Percentiles rank a stretch among this genome's conserved stretches.
Evolutionary conservation across 2,888 invertebrate species (phyloP).

Genomic region (Calameuta filiformis): DNA sequence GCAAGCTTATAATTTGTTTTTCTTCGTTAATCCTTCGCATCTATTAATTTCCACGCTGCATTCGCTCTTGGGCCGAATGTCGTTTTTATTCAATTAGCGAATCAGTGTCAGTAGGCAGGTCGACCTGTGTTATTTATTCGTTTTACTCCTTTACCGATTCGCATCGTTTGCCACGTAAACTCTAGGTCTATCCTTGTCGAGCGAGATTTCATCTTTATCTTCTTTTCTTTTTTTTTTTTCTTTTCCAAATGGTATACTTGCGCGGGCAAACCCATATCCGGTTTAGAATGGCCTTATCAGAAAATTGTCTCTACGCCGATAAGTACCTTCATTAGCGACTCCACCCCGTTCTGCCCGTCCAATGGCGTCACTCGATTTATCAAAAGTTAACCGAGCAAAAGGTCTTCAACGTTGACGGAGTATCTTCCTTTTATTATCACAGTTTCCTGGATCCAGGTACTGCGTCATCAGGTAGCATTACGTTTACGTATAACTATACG

Average conservation of each 20-base stretch:
- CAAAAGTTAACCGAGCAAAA: not conserved
- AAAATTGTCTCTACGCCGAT: not conserved
- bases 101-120: not conserved
- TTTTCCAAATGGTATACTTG: not conserved
- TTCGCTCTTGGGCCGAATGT: not conserved
- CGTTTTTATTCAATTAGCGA: not conserved
- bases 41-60: too few relatives aligned
- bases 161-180: not conserved
- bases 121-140: not conserved
- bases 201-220: not conserved
- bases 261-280: not conserved
- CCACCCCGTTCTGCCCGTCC: not conserved
- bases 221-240: too few relatives aligned
- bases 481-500: too few relatives aligned
- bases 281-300: not conserved
- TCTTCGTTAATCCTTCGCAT: not conserved
- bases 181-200: not conserved
- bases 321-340: not conserved
- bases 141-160: not conserved
- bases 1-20: not conserved
- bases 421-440: not conserved
- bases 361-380: not conserved
- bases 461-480: conserved; percentile 7
- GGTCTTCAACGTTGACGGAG: not conserved
- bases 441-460: not conserved